Conservation (phyloP, 2,113 vertebrate genomes). For the Passer domesticus region DNA sequence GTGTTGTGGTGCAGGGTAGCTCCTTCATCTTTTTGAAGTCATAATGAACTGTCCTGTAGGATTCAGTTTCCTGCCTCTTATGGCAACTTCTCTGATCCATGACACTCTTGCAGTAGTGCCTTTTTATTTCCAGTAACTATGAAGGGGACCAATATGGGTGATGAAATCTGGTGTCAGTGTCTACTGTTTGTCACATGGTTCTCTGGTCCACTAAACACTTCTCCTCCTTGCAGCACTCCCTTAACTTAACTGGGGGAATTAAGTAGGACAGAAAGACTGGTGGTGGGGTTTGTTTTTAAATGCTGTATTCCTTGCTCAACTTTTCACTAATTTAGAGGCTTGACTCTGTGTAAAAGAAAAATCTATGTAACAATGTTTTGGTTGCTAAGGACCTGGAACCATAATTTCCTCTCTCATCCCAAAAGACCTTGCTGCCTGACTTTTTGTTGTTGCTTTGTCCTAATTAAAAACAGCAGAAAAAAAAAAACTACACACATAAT, state of each 20-base stretch:
- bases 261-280: background rate
- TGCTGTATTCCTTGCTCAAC: background rate
- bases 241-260: background rate
- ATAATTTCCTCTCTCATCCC: background rate
- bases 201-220: background rate
- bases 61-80: background rate
- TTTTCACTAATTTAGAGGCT: background rate
- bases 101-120: background rate
- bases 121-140: background rate
- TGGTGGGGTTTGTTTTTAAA: background rate
- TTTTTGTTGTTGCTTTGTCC: background rate
- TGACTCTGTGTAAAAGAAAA: background rate
- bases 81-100: background rate
- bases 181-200: background rate
- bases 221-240: background rate
- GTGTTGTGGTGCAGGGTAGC: too few species aligned
- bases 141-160: background rate
- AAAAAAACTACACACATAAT: fast-evolving
- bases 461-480: background rate
- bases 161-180: background rate
- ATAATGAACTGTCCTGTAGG: background rate
- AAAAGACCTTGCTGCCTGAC: background rate
- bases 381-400: background rate
- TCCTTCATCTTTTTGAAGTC: background rate
- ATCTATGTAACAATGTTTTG: background rate